phyloP scores from a whole-genome alignment of 2,888 invertebrate species.

The Dryobota labecula region DNA sequence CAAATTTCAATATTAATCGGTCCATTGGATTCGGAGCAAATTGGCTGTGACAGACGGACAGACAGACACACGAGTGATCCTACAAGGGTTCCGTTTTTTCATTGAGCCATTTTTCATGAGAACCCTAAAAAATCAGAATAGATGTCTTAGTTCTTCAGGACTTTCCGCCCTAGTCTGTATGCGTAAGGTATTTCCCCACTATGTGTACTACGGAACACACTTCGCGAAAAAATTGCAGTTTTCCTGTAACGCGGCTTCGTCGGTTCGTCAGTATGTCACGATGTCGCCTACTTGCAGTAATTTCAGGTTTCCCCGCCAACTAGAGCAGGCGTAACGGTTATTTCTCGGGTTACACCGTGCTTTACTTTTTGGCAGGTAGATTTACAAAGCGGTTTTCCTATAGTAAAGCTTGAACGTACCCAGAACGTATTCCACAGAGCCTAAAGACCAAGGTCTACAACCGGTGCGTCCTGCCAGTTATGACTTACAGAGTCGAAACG shows the following conservation, averaged over 20 bases:
- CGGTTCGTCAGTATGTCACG: not conserved
- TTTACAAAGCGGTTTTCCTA: slow-evolving; percentile 3
- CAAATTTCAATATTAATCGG: too few relatives aligned
- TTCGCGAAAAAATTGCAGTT: slow-evolving; percentile 21
- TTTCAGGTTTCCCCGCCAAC: slow-evolving; percentile 10
- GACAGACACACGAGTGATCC: too few relatives aligned
- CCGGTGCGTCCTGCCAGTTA: too few relatives aligned
- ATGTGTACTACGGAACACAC: slow-evolving; percentile 27
- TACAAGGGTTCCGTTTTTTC: too few relatives aligned
- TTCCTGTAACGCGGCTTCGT: slow-evolving; percentile 33
- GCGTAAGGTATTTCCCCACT: slow-evolving; percentile 16
- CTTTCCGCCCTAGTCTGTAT: not conserved
- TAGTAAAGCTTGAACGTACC: not conserved
- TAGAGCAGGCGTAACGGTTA: not conserved
- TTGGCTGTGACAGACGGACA: too few relatives aligned
- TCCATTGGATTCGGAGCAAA: too few relatives aligned
- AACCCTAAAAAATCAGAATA: too few relatives aligned
- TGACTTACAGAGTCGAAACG: too few relatives aligned
- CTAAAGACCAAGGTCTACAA: too few relatives aligned
- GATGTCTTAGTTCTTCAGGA: slow-evolving; percentile 5
- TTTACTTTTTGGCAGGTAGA: not conserved
- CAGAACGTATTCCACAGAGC: too few relatives aligned
- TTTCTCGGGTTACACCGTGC: slow-evolving; percentile 19
- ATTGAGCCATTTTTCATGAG: too few relatives aligned
- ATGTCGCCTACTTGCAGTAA: not conserved